Percentiles rank a stretch among this genome's conserved stretches.
These are phyloP conservation scores for Diogma glabrata DNA, from an alignment of 2,888 invertebrate genomes.

Conservation along the genomic window DNA sequence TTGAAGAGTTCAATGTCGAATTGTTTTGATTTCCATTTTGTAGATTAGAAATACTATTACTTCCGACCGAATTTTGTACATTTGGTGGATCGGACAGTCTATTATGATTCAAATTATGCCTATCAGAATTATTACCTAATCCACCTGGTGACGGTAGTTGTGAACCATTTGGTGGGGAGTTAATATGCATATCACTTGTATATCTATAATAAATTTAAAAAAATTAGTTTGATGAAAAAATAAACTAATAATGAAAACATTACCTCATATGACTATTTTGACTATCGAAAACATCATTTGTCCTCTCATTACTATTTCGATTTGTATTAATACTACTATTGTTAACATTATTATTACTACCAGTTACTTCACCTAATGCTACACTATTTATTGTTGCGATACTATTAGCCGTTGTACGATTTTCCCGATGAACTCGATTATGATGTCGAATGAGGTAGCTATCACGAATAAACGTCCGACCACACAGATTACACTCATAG, in stretches of 20 bases:
- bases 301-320: too few relatives aligned
- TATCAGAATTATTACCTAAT: neutral
- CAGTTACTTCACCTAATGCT: conserved; percentile 28
- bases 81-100: neutral
- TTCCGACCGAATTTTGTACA: neutral
- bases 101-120: conserved; percentile 14
- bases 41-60: neutral
- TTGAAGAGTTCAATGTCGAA: neutral
- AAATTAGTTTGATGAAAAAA: neutral
- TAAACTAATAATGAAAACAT: too few relatives aligned
- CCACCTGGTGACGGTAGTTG: conserved; percentile 21
- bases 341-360: conserved; percentile 21
- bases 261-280: too few relatives aligned
- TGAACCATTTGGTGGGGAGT: conserved; percentile 22
- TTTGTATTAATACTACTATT: too few relatives aligned
- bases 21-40: conserved; percentile 1
- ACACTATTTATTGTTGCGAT: conserved; percentile 41
- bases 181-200: conserved; percentile 23
- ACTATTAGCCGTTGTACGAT: conserved; percentile 45
- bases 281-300: conserved; percentile 23
- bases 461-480: conserved; percentile 62
- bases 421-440: conserved; percentile 59
- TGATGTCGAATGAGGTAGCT: conserved; percentile 66
- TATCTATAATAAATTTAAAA: too few relatives aligned
- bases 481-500: conserved; percentile 64